Conservation (phyloP, 2,888 invertebrate genomes). For the Orchestes rusci region DNA sequence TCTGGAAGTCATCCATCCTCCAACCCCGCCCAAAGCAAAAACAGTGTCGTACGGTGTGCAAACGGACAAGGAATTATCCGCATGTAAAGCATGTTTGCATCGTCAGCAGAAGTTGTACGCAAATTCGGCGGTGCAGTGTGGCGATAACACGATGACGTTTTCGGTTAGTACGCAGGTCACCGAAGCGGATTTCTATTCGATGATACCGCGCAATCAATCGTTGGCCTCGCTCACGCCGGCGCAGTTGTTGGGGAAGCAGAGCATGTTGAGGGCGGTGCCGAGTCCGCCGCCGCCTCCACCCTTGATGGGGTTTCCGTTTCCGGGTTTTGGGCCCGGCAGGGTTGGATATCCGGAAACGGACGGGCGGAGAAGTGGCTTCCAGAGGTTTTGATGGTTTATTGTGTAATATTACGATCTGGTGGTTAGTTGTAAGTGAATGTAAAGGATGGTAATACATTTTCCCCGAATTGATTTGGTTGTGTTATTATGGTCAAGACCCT, state of each 20-base stretch:
- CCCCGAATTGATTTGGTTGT: too few species aligned
- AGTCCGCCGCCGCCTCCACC: too few species aligned
- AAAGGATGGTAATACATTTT: too few species aligned
- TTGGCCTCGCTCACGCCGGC: slow-evolving; percentile 42
- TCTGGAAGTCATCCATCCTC: not conserved
- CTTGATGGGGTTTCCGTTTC: too few species aligned
- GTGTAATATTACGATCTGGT: too few species aligned
- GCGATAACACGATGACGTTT: slow-evolving; percentile 21
- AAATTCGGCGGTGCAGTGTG: slow-evolving; percentile 32
- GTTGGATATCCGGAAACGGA: too few species aligned
- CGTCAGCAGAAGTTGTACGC: slow-evolving; percentile 31
- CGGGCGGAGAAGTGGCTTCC: too few species aligned
- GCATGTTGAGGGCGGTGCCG: too few species aligned
- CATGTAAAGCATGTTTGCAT: slow-evolving; percentile 36
- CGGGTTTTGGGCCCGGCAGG: too few species aligned
- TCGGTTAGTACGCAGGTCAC: slow-evolving; percentile 39
- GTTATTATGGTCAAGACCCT: too few species aligned
- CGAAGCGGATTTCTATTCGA: slow-evolving; percentile 35
- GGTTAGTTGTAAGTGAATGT: too few species aligned
- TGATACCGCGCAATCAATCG: slow-evolving; percentile 36
- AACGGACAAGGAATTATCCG: slow-evolving; percentile 29
- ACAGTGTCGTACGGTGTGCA: slow-evolving; percentile 21
- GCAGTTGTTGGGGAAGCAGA: slow-evolving; percentile 36
- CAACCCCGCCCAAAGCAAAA: not conserved
- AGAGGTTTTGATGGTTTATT: too few species aligned